Base-by-base conservation (phyloP, 2,888 invertebrate species). In the Pandemis heparana region DNA sequence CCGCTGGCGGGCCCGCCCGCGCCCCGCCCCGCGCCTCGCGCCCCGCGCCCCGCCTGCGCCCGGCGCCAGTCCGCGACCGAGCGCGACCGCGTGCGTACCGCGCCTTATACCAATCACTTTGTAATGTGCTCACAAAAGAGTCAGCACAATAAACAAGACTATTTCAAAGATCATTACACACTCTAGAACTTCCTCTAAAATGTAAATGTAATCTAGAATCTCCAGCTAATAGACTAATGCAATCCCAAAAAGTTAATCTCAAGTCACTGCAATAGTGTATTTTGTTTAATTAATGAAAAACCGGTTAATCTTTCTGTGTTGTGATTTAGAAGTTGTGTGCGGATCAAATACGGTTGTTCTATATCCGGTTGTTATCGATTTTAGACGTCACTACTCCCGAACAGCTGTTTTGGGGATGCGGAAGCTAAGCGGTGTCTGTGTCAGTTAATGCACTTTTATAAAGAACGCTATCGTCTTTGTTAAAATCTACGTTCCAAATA, bases 321-420 rank as follows among this genome's bases (percentile, higher is more conserved):
- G 87, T 89, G 86, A 87, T 86, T 85, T 48, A 38, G 14, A 38
- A 86, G 82, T 83, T 84, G 82, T 86, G 88, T 84, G 81, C 79
- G 83, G 85, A 86, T 77, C 81, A 82, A 84, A 86, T 81, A 83
- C 83, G 82, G 81, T 87, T 83, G 83, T 83, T 82, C 81, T 80
- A 79, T 82, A 75, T 83, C 80, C 84, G 85, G 85, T 84, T 81
- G 85, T 83, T 92, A 94, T 93, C 87, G 94, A 93, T 93, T 92
- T 87, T 85, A 84, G 83, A 82, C 87, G 81, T 86, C 86, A 87
- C 85, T 83, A 83, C 75, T 82, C 83, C 80, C 82, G 81, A 92
- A 91, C 94, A 94, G 94, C 94, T 94, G 94, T 89, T 92, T 87
- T 82, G 81, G 85, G 85, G 87, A 88, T 85, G 82, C 87, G 87